Percentiles rank a stretch among this genome's conserved stretches.
Conservation (phyloP, 2,113 vertebrate species). For the Pogonocichla stellata region DNA sequence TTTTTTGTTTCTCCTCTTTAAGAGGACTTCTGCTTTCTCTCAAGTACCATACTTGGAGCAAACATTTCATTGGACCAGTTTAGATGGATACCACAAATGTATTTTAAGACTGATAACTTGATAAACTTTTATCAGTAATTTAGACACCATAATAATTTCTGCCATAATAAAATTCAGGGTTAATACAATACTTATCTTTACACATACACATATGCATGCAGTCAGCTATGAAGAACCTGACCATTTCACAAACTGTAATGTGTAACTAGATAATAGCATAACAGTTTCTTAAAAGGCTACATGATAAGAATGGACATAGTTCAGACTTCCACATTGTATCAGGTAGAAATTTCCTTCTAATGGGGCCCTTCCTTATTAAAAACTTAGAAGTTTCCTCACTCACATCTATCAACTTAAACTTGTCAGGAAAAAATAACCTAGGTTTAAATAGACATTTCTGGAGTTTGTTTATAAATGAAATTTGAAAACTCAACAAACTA, state of each 20-base stretch:
- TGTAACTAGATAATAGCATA: neutral
- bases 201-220: neutral
- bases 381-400: neutral
- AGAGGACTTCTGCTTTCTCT: neutral
- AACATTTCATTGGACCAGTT: neutral
- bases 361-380: neutral
- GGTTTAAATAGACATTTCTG: neutral
- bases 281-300: neutral
- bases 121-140: neutral
- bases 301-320: neutral
- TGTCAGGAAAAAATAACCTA: neutral
- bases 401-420: neutral
- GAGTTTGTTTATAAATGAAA: neutral
- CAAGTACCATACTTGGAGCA: neutral
- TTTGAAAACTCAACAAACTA: neutral
- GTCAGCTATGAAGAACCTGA: neutral
- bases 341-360: neutral
- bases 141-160: neutral
- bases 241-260: neutral
- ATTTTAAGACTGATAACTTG: neutral
- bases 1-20: neutral
- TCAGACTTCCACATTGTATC: neutral
- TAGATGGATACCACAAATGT: neutral
- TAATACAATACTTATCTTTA: neutral
- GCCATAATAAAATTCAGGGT: neutral